Conservation (phyloP, 2,797 vertebrate species). For the Ibycter americanus region DNA sequence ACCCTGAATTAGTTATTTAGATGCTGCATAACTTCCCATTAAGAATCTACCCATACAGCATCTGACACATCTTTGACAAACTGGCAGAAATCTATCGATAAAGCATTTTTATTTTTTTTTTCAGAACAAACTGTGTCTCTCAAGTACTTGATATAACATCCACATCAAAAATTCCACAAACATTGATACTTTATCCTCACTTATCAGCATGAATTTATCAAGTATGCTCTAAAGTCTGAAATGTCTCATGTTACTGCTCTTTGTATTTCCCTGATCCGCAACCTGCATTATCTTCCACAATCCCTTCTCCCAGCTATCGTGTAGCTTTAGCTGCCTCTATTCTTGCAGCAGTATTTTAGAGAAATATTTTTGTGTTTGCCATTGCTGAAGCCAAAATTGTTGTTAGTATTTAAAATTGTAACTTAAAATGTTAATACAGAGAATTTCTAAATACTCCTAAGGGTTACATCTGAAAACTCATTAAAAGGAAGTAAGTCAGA, state of each 20-base stretch:
- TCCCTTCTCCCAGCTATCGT: background rate
- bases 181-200: background rate
- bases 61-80: background rate
- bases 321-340: background rate
- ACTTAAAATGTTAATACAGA: background rate
- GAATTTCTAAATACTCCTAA: background rate
- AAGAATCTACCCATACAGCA: background rate
- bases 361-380: background rate
- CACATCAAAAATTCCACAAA: background rate
- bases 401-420: background rate
- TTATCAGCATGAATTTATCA: background rate
- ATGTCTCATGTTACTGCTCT: background rate
- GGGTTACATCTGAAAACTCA: background rate
- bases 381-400: background rate
- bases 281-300: background rate
- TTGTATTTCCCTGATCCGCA: background rate
- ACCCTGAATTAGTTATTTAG: background rate
- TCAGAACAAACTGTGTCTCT: background rate
- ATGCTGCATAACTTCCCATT: background rate
- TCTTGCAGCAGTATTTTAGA: background rate
- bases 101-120: background rate
- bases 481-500: background rate
- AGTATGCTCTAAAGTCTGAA: background rate
- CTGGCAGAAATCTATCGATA: background rate
- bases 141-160: background rate